Evolutionary conservation across 1,140 invertebrate species (phyloP), one percentile per base, ranked within the genome.

Genomic region (Eriocheir sinensis): DNA sequence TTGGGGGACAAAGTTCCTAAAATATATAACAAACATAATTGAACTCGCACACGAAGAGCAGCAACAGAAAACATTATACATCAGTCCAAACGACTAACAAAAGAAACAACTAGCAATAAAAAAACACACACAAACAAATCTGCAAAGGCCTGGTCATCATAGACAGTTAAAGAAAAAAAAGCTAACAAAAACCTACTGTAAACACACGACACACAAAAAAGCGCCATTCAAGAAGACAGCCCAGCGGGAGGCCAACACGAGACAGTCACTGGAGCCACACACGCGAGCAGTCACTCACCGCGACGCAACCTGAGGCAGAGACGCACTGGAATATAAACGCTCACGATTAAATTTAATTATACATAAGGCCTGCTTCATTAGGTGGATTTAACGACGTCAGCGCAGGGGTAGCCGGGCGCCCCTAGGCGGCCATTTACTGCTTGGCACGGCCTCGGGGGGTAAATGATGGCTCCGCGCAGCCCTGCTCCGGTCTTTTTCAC

Each of bases 331-430:
- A n/a, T n/a, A 72, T 72, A 72, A 72, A 72, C 60, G 60, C 17
- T 72, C 60, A 72, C 60, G 60, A 72, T 72, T 72, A 72, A 27
- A 72, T 72, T 72, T n/a, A 72, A 72, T 72, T 27, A n/a, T n/a
- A 72, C 60, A 72, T 72, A 27, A 72, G 60, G 60, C n/a, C 60
- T 72, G 60, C 60, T 72, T 72, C 60, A 72, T 72, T 72, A 72
- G 60, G 27, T 72, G 27, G 60, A 72, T 72, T 27, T 72, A 72
- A 72, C 60, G 60, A 72, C 21, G 27, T n/a, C 60, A 72, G 48
- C 48, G 21, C 48, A 53, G n/a, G n/a, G n/a, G n/a, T 53, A 21
- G 48, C 48, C 48, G 21, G 60, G 27, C 21, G 60, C 21, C 44
- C 60, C 60, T 72, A 48, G 4, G 15, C 21, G 27, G 60, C 60